These are phyloP conservation scores for Pelodiscus sinensis DNA, from an alignment of 2,113 vertebrate species.

Conservation along the genomic window DNA sequence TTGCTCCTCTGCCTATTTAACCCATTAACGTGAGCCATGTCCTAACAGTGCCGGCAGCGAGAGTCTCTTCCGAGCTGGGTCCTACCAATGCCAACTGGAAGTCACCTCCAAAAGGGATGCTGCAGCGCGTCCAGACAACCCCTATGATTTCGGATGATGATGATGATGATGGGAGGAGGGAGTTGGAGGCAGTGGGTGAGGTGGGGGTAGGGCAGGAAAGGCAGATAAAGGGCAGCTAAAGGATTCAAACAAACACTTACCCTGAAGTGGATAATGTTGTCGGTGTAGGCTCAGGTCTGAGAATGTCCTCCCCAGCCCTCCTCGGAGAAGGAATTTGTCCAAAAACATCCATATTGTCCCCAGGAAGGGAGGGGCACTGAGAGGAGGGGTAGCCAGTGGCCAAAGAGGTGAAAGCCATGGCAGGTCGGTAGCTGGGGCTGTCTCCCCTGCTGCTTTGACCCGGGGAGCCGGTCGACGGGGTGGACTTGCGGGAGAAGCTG, in stretches of 20 bases:
- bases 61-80: conserved; percentile 3
- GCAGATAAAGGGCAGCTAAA: not conserved
- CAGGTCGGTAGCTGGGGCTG: conserved; percentile 84
- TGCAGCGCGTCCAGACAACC: conserved; percentile 70
- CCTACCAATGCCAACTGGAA: conserved; percentile 62
- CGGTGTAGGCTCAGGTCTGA: conserved; percentile 92
- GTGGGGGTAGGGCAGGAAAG: conserved; percentile 47
- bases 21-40: not conserved
- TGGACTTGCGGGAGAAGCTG: conserved; percentile 95
- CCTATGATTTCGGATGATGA: conserved; percentile 69
- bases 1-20: conserved; percentile 28
- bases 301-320: conserved; percentile 93
- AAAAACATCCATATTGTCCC: conserved; percentile 91
- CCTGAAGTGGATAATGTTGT: conserved; percentile 93
- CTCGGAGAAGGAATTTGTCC: conserved; percentile 92
- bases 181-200: conserved; percentile 50
- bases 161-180: conserved; percentile 62
- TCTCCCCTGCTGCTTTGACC: conserved; percentile 88
- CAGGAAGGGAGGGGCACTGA: conserved; percentile 87
- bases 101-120: conserved; percentile 70
- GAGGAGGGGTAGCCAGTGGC: conserved; percentile 89
- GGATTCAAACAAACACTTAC: conserved; percentile 87
- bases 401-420: conserved; percentile 91
- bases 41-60: not conserved
- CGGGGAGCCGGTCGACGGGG: conserved; percentile 89